Conservation (phyloP, 2,888 invertebrate genomes). For the Gibbula magus region DNA sequence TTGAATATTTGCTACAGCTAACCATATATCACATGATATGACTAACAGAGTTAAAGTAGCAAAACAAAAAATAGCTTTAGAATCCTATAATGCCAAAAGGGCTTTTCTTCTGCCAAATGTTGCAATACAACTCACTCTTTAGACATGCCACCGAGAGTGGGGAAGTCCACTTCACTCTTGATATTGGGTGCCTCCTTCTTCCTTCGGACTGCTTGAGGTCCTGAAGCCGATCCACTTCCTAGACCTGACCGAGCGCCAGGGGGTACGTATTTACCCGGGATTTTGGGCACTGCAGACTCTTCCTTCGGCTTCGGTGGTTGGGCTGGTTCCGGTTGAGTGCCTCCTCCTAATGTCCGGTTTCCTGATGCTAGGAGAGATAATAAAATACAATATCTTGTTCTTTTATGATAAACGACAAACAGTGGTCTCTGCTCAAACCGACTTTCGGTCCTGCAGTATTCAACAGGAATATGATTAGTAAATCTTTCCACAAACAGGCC, state of each 20-base stretch:
- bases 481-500: no score
- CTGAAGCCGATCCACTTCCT: constrained; percentile 30
- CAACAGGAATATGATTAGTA: no score
- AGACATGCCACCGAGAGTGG: constrained; percentile 63
- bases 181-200: constrained; percentile 68
- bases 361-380: not conserved
- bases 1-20: no score
- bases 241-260: constrained; percentile 54
- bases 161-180: constrained; percentile 70
- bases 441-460: no score
- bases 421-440: no score
- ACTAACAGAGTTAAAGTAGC: no score
- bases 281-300: constrained; percentile 45
- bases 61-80: no score
- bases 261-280: constrained; percentile 62
- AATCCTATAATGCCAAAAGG: no score
- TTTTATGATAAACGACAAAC: no score
- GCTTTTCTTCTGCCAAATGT: no score
- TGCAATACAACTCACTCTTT: not conserved
- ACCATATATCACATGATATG: no score
- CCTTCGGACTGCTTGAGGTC: constrained; percentile 45
- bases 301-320: constrained; percentile 45
- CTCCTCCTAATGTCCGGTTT: not conserved
- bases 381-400: not conserved
- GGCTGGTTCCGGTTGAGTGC: constrained; percentile 1